phyloP scores from a whole-genome alignment of 2,888 invertebrate genomes.

The Galerucella calmariensis region DNA sequence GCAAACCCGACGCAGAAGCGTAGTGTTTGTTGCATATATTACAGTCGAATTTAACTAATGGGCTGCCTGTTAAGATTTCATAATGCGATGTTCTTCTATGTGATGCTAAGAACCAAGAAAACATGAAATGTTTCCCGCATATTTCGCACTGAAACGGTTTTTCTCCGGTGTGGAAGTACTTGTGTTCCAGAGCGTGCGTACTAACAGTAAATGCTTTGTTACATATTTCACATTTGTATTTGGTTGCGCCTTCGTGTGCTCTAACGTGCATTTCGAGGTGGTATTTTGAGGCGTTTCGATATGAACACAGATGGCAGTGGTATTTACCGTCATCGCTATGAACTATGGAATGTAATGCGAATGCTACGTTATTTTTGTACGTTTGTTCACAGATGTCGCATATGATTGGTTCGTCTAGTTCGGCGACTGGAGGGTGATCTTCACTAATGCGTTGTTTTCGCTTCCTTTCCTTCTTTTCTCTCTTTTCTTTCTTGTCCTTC shows the following conservation, averaged over 20 bases:
- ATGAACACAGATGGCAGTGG: slow-evolving; percentile 59
- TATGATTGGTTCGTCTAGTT: slow-evolving; percentile 62
- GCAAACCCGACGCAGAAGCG: slow-evolving; percentile 59
- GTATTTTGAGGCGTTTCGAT: slow-evolving; percentile 57
- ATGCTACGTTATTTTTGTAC: slow-evolving; percentile 62
- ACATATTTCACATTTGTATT: slow-evolving; percentile 60
- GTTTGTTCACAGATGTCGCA: slow-evolving; percentile 69
- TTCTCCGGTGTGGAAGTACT: slow-evolving; percentile 59
- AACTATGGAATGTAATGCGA: slow-evolving; percentile 56
- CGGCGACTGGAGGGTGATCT: slow-evolving; percentile 50
- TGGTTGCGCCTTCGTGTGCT: slow-evolving; percentile 65
- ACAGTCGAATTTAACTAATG: slow-evolving; percentile 63
- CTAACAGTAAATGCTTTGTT: slow-evolving; percentile 58
- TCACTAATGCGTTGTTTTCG: slow-evolving; percentile 28
- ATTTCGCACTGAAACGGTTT: slow-evolving; percentile 69
- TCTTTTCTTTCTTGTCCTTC: slow-evolving; percentile 41
- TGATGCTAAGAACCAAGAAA: slow-evolving; percentile 66
- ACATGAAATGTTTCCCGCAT: slow-evolving; percentile 67
- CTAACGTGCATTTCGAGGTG: slow-evolving; percentile 63
- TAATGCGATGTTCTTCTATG: slow-evolving; percentile 67
- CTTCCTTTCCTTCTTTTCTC: slow-evolving; percentile 33
- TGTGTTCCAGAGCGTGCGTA: slow-evolving; percentile 58
- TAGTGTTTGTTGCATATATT: slow-evolving; percentile 66
- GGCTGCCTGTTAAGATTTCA: slow-evolving; percentile 60
- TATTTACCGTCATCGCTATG: slow-evolving; percentile 57